Evolutionary conservation across 2,797 vertebrate species (phyloP).

Genomic region (Siniperca undulata): DNA sequence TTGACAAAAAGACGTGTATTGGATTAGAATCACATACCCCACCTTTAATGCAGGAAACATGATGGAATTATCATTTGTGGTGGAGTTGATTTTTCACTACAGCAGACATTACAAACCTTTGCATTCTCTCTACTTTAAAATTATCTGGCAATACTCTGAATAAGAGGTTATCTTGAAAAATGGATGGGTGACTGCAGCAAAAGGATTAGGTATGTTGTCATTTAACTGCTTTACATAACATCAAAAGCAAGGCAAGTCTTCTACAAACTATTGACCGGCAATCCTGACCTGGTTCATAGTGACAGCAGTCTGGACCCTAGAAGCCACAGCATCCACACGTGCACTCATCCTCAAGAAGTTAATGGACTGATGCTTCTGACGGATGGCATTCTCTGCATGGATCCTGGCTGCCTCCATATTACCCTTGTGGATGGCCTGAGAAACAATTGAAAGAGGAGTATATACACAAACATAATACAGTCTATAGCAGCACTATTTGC

Average conservation of each 20-base stretch:
- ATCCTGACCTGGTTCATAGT: slow-evolving; percentile 88
- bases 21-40: no score
- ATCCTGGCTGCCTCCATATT: slow-evolving; percentile 94
- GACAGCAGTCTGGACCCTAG: slow-evolving; percentile 94
- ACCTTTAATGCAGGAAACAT: neutral
- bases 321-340: slow-evolving; percentile 93
- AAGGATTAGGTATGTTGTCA: neutral
- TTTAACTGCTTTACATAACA: neutral
- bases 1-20: no score
- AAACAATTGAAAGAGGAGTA: neutral
- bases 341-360: slow-evolving; percentile 95
- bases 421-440: slow-evolving; percentile 94
- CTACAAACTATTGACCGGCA: neutral
- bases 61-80: neutral
- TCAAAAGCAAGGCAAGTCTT: neutral
- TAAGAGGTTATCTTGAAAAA: neutral
- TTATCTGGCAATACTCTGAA: neutral
- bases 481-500: neutral
- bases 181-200: neutral
- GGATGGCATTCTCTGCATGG: slow-evolving; percentile 90
- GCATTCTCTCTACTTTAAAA: neutral
- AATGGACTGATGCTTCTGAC: slow-evolving; percentile 88
- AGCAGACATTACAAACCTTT: neutral
- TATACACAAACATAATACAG: neutral
- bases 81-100: neutral